phyloP scores from a whole-genome alignment of 23 tunicate genomes.

The Ciona savignyi region DNA sequence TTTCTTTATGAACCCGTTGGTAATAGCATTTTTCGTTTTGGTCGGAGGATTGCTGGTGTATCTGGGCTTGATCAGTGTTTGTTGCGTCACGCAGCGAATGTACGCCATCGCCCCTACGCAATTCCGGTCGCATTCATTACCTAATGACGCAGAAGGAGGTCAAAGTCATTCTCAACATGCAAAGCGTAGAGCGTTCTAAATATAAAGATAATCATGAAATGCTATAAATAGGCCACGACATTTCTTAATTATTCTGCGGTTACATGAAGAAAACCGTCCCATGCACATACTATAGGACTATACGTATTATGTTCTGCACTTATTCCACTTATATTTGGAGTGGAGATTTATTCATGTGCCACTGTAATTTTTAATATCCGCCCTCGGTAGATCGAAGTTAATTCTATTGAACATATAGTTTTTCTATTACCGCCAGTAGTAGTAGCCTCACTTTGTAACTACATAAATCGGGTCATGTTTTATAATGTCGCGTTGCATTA shows the following conservation, averaged over 20 bases:
- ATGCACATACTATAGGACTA: too few relatives aligned
- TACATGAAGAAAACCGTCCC: too few relatives aligned
- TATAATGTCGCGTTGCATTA: too few relatives aligned
- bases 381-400: neutral
- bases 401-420: neutral
- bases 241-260: too few relatives aligned
- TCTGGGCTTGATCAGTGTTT: constrained; percentile 34
- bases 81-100: constrained; percentile 42
- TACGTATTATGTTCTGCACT: too few relatives aligned
- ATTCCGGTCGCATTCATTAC: neutral
- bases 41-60: constrained; percentile 43
- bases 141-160: neutral
- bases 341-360: neutral
- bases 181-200: too few relatives aligned
- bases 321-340: neutral
- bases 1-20: constrained; percentile 37
- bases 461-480: too few relatives aligned
- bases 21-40: constrained; percentile 33
- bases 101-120: constrained; percentile 21
- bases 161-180: too few relatives aligned
- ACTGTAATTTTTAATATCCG: neutral
- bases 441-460: too few relatives aligned
- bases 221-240: too few relatives aligned
- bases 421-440: too few relatives aligned
- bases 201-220: too few relatives aligned